Evolutionary conservation across 2,113 vertebrate genomes (phyloP).

Genomic region (Esox niger): DNA sequence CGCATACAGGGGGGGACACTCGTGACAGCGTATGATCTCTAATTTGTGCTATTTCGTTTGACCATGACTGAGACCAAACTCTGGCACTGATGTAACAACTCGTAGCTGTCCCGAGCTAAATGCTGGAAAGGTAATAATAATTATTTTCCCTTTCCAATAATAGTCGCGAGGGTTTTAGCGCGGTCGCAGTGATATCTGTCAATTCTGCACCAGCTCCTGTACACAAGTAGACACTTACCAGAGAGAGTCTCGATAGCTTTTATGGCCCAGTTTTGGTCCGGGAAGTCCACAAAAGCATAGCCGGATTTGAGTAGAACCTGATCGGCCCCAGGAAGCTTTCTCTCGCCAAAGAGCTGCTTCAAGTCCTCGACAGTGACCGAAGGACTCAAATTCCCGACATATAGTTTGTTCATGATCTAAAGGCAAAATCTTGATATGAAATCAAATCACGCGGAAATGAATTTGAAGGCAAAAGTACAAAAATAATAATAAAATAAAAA

Average conservation of each 20-base stretch:
- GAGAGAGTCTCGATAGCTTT: conserved; percentile 89
- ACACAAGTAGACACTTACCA: conserved; percentile 76
- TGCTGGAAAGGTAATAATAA: conserved; percentile 16
- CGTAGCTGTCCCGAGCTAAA: conserved; percentile 24
- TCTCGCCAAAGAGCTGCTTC: conserved; percentile 86
- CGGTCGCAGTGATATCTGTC: conserved; percentile 38
- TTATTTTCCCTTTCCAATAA: conserved; percentile 43
- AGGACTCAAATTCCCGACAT: conserved; percentile 93
- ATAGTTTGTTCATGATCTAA: conserved; percentile 94
- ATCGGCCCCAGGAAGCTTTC: conserved; percentile 84
- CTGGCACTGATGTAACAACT: conserved; percentile 62
- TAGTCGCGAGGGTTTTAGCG: conserved; percentile 33
- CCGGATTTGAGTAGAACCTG: conserved; percentile 89
- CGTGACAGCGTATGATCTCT: conserved; percentile 59
- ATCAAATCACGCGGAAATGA: conserved; percentile 54
- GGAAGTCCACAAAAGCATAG: conserved; percentile 94
- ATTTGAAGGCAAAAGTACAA: conserved; percentile 50
- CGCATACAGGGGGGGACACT: conserved; percentile 34
- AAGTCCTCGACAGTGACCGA: conserved; percentile 91
- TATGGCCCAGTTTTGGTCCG: conserved; percentile 92
- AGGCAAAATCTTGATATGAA: conserved; percentile 60
- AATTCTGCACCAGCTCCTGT: conserved; percentile 46
- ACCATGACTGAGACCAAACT: conserved; percentile 57
- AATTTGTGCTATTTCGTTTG: conserved; percentile 47
- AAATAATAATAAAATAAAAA: conserved; percentile 50